These are phyloP conservation scores for Chaenodraco wilsoni DNA, from an alignment of 2,797 vertebrate genomes.

Conservation along the genomic window DNA sequence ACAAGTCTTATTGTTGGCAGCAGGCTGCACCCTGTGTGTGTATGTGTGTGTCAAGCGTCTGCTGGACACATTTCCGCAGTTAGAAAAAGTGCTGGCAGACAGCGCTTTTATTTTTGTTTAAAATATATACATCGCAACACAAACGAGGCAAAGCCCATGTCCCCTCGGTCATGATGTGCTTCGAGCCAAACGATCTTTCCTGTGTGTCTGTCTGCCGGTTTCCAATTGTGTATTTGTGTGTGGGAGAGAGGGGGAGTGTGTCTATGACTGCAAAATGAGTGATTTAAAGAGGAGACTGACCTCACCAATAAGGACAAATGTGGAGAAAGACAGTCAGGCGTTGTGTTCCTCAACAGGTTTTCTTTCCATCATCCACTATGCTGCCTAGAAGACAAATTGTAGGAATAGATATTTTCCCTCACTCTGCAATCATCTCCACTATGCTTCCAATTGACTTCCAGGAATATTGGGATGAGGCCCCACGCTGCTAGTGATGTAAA, in stretches of 20 bases:
- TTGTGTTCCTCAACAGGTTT: conserved; percentile 34
- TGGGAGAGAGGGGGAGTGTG: conserved; percentile 4
- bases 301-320: conserved; percentile 51
- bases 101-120: conserved; percentile 67
- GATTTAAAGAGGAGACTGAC: conserved; percentile 51
- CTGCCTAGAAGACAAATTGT: conserved; percentile 52
- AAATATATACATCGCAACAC: conserved; percentile 67
- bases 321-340: conserved; percentile 52
- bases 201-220: conserved; percentile 46
- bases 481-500: conserved; percentile 63
- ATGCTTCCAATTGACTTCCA: conserved; percentile 56
- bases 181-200: conserved; percentile 50
- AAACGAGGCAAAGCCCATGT: conserved; percentile 42
- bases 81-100: conserved; percentile 61
- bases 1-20: conserved; percentile 81
- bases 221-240: conserved; percentile 25
- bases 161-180: conserved; percentile 37
- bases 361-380: conserved; percentile 36
- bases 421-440: conserved; percentile 51
- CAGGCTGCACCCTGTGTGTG: conserved; percentile 41
- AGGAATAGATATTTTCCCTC: conserved; percentile 52
- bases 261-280: conserved; percentile 44
- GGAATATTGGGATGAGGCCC: conserved; percentile 58
- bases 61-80: conserved; percentile 63
- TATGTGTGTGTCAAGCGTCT: conserved; percentile 43